Evolutionary conservation across 2,888 invertebrate genomes (phyloP), one percentile per base, ranked within the genome.

Genomic region (Theretra japonica): DNA sequence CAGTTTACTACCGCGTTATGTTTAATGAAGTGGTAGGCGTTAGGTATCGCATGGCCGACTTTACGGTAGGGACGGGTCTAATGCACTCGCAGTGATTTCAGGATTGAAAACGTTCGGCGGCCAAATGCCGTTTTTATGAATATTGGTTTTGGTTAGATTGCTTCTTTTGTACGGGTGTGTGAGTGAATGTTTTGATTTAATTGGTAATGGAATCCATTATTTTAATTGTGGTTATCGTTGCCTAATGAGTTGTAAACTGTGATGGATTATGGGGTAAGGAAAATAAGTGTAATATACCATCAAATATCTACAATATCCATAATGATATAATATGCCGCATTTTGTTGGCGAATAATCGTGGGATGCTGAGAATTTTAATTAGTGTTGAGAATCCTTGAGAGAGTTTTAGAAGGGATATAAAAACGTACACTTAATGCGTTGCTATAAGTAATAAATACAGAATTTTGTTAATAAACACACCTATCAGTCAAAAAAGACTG

Each of bases 11-110:
- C n/a, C 6, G 33, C 70, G 70, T 75, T 72, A 53, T 73, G 68
- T 76, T 74, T 76, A 77, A 75, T 78, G 74, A 74, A 79, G 75
- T 74, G 74, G 80, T 80, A 82, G 80, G 77, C 74, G 78, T 80
- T 75, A 71, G 71, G 69, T 71, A 56, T 73, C 69, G 70, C 23
- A 65, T 71, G 53, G 70, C 75, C 70, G 70, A 70, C 73, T 77
- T 77, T 73, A 71, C 72, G 71, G 69, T 57, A 56, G 62, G 70
- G 41, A 50, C 60, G 60, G 41, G 65, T 65, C 56, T 71, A 71
- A 71, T 71, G 70, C 62, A 71, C 56, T 71, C 50, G n/a, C 70
- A 21, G 56, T 71, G 65, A 71, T 71, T 71, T 71, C 62, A 60
- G 56, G 53, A 65, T 71, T 71, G 62, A 56, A 71, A 65, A 56